phyloP scores from a whole-genome alignment of 2,888 invertebrate species.

The Apantesis nais region DNA sequence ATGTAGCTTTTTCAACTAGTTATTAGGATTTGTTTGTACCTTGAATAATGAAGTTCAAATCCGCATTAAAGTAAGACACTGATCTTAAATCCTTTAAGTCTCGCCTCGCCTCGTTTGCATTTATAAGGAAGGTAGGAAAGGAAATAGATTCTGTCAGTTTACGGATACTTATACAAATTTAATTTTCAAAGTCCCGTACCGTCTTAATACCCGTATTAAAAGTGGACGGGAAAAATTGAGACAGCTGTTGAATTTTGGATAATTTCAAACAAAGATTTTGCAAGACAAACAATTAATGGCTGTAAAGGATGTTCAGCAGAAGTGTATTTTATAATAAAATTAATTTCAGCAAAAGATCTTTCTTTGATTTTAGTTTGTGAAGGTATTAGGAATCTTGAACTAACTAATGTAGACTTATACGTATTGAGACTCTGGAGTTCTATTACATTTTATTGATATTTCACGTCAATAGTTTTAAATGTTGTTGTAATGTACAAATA shows the following conservation, averaged over 20 bases:
- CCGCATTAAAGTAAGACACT: neutral
- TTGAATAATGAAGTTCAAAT: neutral
- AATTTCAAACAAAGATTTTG: neutral
- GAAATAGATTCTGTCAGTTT: neutral
- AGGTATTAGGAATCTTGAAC: too few relatives aligned
- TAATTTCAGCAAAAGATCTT: neutral
- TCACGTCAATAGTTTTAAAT: too few relatives aligned
- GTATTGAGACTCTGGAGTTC: too few relatives aligned
- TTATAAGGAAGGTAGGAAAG: neutral
- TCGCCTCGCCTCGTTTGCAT: neutral
- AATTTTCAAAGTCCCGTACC: neutral
- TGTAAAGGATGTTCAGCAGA: neutral
- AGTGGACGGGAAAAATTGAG: neutral
- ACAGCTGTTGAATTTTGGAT: neutral
- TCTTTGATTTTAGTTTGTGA: neutral
- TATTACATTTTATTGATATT: too few relatives aligned
- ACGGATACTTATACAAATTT: conserved; percentile 3
- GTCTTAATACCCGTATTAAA: neutral
- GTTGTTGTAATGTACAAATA: too few relatives aligned
- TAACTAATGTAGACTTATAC: too few relatives aligned
- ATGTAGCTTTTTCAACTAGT: too few relatives aligned
- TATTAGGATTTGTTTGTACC: neutral
- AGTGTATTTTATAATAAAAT: neutral
- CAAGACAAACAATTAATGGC: neutral
- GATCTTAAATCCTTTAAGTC: conserved; percentile 6